Conservation (phyloP, 1,140 invertebrate species). For the Zaprionus taronus region DNA sequence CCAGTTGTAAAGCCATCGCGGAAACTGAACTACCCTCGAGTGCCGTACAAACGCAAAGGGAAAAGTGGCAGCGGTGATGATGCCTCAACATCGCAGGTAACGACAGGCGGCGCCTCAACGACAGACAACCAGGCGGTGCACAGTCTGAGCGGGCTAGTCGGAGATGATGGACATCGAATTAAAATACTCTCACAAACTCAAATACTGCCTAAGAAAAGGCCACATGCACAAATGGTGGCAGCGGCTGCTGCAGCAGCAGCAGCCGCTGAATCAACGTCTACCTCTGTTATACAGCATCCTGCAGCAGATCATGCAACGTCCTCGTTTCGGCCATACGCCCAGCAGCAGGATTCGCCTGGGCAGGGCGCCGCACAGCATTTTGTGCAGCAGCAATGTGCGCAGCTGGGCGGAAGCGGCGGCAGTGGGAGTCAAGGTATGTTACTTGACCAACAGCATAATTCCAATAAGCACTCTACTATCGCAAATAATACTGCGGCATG, state of each 20-base stretch:
- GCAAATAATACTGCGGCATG: constrained; percentile 71
- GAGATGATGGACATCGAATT: constrained; percentile 81
- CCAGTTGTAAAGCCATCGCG: constrained; percentile 85
- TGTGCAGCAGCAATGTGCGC: constrained; percentile 76
- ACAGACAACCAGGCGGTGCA: constrained; percentile 33
- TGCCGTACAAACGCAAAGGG: constrained; percentile 69
- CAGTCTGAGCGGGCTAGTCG: constrained; percentile 56
- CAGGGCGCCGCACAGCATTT: constrained; percentile 65
- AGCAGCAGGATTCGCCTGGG: constrained; percentile 55
- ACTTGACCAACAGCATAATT: constrained; percentile 84
- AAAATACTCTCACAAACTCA: constrained; percentile 84
- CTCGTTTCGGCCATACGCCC: constrained; percentile 79
- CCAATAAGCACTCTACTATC: constrained; percentile 81
- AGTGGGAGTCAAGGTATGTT: constrained; percentile 84
- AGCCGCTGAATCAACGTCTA: constrained; percentile 60
- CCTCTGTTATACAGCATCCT: constrained; percentile 78
- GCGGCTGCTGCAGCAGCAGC: constrained; percentile 70
- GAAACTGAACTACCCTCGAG: constrained; percentile 74
- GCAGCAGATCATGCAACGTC: constrained; percentile 66
- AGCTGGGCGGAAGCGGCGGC: constrained; percentile 60
- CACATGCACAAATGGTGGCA: constrained; percentile 80
- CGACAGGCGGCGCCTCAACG: constrained; percentile 49
- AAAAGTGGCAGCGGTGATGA: constrained; percentile 54
- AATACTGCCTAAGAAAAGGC: constrained; percentile 82
- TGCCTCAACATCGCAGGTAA: constrained; percentile 61